A percentile compares a stretch with the other conserved stretches of the same genome.
Conservation (phyloP, 92 coral and sea anemone species). For the Micromussa lordhowensis region DNA sequence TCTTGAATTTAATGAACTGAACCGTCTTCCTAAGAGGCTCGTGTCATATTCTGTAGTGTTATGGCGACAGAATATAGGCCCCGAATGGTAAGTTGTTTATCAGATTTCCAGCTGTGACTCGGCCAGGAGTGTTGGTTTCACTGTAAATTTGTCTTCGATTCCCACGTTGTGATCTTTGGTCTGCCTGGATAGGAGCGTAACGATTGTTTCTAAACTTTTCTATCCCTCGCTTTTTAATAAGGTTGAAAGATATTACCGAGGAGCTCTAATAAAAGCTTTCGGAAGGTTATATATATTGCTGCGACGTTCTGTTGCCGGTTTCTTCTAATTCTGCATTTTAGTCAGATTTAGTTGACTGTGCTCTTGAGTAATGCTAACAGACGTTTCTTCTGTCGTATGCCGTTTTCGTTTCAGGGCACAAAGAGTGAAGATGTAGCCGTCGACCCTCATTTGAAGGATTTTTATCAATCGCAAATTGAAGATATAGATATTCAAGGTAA, state of each 20-base stretch:
- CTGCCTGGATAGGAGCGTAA: neutral
- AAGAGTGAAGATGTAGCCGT: constrained; percentile 58
- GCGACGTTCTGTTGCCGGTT: neutral
- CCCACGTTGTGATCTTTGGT: neutral
- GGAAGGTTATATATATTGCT: neutral
- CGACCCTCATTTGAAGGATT: constrained; percentile 77
- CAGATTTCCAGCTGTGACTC: constrained; percentile 34
- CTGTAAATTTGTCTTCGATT: neutral
- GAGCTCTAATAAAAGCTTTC: neutral
- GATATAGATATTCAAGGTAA: constrained; percentile 87
- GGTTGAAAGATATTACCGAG: neutral
- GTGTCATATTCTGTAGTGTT: constrained; percentile 9
- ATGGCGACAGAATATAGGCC: constrained; percentile 55
- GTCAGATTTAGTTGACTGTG: neutral
- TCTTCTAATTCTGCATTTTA: neutral
- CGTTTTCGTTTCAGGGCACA: constrained; percentile 43
- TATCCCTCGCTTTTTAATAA: neutral
- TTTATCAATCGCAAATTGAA: constrained; percentile 68
- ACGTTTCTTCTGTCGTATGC: constrained; percentile 18
- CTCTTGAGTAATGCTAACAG: constrained; percentile 13
- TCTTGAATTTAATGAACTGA: constrained; percentile 27
- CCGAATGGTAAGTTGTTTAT: constrained; percentile 43
- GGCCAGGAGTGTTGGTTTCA: constrained; percentile 4
- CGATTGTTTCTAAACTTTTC: neutral
- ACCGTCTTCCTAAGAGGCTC: neutral